Conservation (phyloP, 2,888 invertebrate genomes). For the Melanostoma mellinum region DNA sequence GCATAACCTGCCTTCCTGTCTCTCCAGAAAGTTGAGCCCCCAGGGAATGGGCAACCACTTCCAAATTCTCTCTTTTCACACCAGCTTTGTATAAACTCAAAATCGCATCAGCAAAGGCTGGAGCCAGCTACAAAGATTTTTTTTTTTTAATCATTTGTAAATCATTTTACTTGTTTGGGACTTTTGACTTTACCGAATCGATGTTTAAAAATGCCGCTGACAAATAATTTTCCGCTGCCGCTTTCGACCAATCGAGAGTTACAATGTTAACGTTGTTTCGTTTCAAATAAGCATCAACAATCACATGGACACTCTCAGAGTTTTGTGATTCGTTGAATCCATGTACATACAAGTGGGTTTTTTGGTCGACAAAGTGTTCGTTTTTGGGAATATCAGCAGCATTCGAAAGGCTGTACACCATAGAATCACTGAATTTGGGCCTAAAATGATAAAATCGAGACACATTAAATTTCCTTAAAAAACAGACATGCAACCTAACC, state of each 20-base stretch:
- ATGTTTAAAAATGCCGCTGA: slow-evolving; percentile 39
- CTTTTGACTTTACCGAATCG: slow-evolving; percentile 10
- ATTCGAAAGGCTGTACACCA: slow-evolving; percentile 37
- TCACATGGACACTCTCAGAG: slow-evolving; percentile 82
- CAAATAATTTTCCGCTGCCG: slow-evolving; percentile 45
- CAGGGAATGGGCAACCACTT: slow-evolving; percentile 43
- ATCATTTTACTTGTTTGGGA: no score
- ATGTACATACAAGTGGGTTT: slow-evolving; percentile 83
- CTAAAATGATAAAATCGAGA: not conserved
- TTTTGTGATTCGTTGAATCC: slow-evolving; percentile 83
- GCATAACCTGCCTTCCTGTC: slow-evolving; percentile 28
- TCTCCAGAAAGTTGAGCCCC: slow-evolving; percentile 48
- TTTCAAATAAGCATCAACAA: slow-evolving; percentile 72
- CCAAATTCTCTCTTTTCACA: slow-evolving; percentile 22
- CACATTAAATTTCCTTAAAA: not conserved
- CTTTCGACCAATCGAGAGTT: slow-evolving; percentile 73
- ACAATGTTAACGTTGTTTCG: slow-evolving; percentile 72
- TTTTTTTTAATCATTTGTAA: no score
- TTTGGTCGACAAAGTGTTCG: slow-evolving; percentile 28
- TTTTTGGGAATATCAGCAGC: slow-evolving; percentile 36
- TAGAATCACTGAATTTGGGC: slow-evolving; percentile 30
- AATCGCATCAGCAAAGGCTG: slow-evolving; percentile 21
- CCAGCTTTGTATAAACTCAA: slow-evolving; percentile 24
- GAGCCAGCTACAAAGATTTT: no score
- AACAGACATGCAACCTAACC: not conserved